A percentile compares a stretch with the other conserved stretches of the same genome.
These are phyloP conservation scores for Tetraodon nigroviridis DNA, from an alignment of 2,113 vertebrate species.

Conservation along the genomic window DNA sequence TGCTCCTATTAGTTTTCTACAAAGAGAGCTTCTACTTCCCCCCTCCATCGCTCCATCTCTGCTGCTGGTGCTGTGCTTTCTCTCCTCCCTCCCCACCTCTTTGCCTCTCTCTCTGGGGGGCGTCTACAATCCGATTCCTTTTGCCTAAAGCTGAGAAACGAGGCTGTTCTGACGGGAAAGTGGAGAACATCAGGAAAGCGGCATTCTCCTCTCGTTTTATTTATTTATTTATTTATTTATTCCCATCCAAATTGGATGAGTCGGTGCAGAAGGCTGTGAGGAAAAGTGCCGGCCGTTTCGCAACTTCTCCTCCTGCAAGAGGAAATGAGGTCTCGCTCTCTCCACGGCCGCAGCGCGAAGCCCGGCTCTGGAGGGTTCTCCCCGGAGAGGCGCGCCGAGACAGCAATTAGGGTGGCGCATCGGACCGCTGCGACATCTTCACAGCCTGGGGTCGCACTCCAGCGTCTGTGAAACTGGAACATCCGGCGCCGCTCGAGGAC, in stretches of 20 bases:
- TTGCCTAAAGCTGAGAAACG: conserved; percentile 29
- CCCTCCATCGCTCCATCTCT: conserved; percentile 30
- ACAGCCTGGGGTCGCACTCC: conserved; percentile 44
- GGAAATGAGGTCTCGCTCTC: conserved; percentile 64
- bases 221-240: conserved; percentile 31
- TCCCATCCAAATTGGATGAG: conserved; percentile 63
- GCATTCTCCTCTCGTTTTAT: conserved; percentile 39
- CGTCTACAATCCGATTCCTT: conserved; percentile 13
- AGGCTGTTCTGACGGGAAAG: conserved; percentile 37
- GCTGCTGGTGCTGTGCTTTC: conserved; percentile 18
- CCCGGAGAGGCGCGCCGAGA: conserved; percentile 61
- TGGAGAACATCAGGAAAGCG: conserved; percentile 24
- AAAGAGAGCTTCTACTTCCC: conserved; percentile 57
- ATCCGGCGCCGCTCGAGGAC: conserved; percentile 5
- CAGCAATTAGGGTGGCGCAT: conserved; percentile 69
- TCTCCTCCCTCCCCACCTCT: conserved; percentile 30
- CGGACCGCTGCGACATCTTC: conserved; percentile 51
- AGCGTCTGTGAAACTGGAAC: conserved; percentile 18
- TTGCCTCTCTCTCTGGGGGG: conserved; percentile 44
- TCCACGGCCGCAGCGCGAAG: conserved; percentile 56
- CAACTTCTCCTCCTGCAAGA: conserved; percentile 66
- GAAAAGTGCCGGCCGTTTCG: conserved; percentile 47
- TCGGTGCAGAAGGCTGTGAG: conserved; percentile 38
- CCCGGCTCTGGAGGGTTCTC: conserved; percentile 53
- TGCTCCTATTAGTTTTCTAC: conserved; percentile 73